phyloP scores from a whole-genome alignment of 2,888 invertebrate species.

The Dynastes hyllus region DNA sequence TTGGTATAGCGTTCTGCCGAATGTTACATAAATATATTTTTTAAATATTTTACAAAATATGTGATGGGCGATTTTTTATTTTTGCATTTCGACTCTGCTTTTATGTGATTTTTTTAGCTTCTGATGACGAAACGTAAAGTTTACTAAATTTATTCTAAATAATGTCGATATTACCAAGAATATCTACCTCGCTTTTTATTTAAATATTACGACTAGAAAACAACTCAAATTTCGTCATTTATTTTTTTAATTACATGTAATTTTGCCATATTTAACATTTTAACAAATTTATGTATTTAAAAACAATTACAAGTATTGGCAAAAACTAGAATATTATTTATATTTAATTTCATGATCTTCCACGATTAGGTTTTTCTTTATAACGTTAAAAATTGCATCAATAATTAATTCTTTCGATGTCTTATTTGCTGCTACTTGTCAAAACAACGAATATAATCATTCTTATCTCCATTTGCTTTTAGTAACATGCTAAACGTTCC shows the following conservation, averaged over 20 bases:
- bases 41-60: too few relatives aligned
- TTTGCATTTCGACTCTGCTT: too few relatives aligned
- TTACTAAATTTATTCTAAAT: too few relatives aligned
- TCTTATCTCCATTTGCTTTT: constrained; percentile 25
- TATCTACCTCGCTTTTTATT: too few relatives aligned
- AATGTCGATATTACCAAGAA: too few relatives aligned
- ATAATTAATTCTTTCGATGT: neutral
- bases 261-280: constrained; percentile 20
- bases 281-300: constrained; percentile 18
- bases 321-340: constrained; percentile 12
- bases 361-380: neutral
- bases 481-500: constrained; percentile 27
- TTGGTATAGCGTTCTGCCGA: too few relatives aligned
- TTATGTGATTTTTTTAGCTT: too few relatives aligned
- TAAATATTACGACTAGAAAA: too few relatives aligned
- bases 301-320: constrained; percentile 30
- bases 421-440: constrained; percentile 26
- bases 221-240: too few relatives aligned
- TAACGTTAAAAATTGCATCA: neutral
- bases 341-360: neutral
- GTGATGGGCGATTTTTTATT: too few relatives aligned
- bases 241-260: neutral
- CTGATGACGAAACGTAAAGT: too few relatives aligned
- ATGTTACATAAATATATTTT: too few relatives aligned
- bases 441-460: constrained; percentile 28